A percentile compares a stretch with the other conserved stretches of the same genome.
Conservation (phyloP, 1,140 invertebrate genomes). For the Drosophila parabipectinata region DNA sequence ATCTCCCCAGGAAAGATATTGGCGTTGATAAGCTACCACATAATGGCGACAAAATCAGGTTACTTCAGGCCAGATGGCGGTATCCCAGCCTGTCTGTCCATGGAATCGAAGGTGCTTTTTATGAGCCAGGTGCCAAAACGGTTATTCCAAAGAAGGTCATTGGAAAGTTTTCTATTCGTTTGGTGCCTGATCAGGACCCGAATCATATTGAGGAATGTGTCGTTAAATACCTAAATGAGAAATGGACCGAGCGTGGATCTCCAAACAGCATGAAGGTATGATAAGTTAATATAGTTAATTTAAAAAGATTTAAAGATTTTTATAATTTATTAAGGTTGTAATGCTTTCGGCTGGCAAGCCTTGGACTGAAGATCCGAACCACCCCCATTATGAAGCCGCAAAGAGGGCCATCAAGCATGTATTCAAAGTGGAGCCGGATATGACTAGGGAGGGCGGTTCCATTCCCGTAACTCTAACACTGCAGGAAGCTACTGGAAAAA, state of each 20-base stretch:
- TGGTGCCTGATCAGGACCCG: constrained; percentile 96
- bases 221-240: constrained; percentile 89
- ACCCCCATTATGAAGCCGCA: constrained; percentile 96
- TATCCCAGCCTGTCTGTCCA: constrained; percentile 95
- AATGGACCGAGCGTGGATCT: constrained; percentile 90
- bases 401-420: constrained; percentile 94
- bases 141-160: constrained; percentile 97
- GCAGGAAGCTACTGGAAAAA: constrained; percentile 95
- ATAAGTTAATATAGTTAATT: neutral
- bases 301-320: constrained; percentile 77
- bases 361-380: constrained; percentile 96
- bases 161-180: constrained; percentile 98
- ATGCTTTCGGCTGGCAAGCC: constrained; percentile 90
- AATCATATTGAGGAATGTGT: constrained; percentile 90
- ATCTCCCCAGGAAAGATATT: constrained; percentile 86
- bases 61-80: constrained; percentile 96
- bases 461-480: constrained; percentile 97
- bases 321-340: constrained; percentile 84
- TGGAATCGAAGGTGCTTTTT: constrained; percentile 95
- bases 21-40: constrained; percentile 90
- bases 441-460: constrained; percentile 97
- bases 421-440: constrained; percentile 96
- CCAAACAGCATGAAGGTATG: constrained; percentile 93
- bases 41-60: constrained; percentile 89
- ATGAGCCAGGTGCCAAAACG: constrained; percentile 95